Conservation (phyloP, 1,140 invertebrate genomes). For the Brachionus koreanus region DNA sequence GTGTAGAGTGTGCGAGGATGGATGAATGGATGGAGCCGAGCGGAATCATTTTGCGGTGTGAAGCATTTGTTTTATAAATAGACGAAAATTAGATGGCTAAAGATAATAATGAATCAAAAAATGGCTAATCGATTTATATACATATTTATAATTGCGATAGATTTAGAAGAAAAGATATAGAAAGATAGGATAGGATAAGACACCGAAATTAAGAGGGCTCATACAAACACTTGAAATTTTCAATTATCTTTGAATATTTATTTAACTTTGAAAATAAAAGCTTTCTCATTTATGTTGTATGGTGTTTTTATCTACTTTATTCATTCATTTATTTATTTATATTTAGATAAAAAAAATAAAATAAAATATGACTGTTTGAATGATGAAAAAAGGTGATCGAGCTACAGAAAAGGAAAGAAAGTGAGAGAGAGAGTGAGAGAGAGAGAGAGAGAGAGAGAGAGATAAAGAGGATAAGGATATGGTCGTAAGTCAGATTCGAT, state of each 20-base stretch:
- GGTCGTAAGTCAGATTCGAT: not conserved
- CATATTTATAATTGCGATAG: not conserved
- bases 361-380: not conserved
- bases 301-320: not conserved
- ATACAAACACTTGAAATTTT: slow-evolving; percentile 12
- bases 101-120: not conserved
- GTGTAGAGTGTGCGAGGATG: not conserved
- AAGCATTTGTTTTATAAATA: not conserved
- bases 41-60: not conserved
- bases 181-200: not conserved
- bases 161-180: not conserved
- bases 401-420: not conserved
- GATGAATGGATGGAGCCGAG: not conserved
- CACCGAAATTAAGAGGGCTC: not conserved
- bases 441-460: not conserved
- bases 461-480: too few species aligned
- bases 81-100: not conserved
- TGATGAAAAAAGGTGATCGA: not conserved
- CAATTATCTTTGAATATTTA: slow-evolving; percentile 24
- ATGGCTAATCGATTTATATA: not conserved
- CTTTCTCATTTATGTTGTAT: not conserved
- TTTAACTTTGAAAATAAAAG: slow-evolving; percentile 27
- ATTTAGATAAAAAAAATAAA: slow-evolving; percentile 6
- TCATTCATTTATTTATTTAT: not conserved
- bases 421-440: not conserved